Base-by-base conservation (phyloP, 2,113 vertebrate genomes). In the Gnathonemus longibarbis region DNA sequence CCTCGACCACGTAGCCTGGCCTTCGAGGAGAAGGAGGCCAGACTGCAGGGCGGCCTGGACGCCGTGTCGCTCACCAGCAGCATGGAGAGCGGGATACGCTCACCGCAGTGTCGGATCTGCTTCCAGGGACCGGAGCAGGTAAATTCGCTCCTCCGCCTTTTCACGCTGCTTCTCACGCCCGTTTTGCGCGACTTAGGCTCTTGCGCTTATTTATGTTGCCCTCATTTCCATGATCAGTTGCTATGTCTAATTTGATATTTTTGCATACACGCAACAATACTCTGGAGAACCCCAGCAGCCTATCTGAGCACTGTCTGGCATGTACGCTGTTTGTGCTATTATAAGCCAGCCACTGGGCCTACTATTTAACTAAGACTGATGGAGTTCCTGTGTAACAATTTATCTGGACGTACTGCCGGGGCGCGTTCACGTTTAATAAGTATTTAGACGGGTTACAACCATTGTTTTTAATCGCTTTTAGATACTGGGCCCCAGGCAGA, bases 51-150 rank as follows among this genome's bases (percentile, higher is more conserved):
- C 92, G 96, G 97, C 91, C 96, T 97, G 96, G 97, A 98, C 95
- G 95, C 96, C 7, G 96, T 98, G 93, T 98, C 97, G 9, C 97
- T 98, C 93, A 95, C 95, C 93, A 98, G 96, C 94, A 96, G 97
- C 95, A 95, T 96, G 91, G 95, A 95, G 91, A 98, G 97, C 94
- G 97, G 97, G 89, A 96, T 97, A 94, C 96, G 97, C 92, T 97
- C 96, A 91, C 97, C 97, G 58, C 97, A 98, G 96, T 98, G 97
- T 94, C 95, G 97, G 92, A 98, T 98, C 96, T 98, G 97, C 91
- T 98, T 98, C 95, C 97, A 98, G 91, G 97, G 97, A 92, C 97
- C 95, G 0, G 97, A 98, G 94, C 97, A 98, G 97, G 97, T 98
- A 94, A 91, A 77, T 83, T 89, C 45, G 58, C 46, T 4, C 39